Base-by-base conservation (phyloP, 2,113 vertebrate genomes). In the Macquaria australasica region DNA sequence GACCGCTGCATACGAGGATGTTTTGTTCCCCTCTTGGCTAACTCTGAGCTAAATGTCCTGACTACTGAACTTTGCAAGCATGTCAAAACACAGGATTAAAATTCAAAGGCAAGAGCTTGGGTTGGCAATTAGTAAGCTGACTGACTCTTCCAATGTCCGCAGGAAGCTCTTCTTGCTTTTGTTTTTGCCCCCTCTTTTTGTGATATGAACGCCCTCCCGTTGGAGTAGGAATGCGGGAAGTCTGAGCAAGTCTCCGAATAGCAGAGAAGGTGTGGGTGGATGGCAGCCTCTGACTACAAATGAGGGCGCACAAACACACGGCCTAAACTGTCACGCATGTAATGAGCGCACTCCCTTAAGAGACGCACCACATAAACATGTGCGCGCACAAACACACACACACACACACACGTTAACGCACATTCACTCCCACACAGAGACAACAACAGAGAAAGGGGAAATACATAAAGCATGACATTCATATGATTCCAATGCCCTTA, bases 281-380 rank as follows among this genome's bases (percentile, higher is more conserved):
- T n/a, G 82, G 70, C 90, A 78, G 71, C 73, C 62, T 83, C 86
- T 68, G 94, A 95, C 90, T 94, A 91, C 91, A 94, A 94, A 96
- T 94, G 89, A 93, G 86, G 82, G 76, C 78, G 41, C 82, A 73
- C 68, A 79, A 86, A 77, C 28, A n/a, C 77, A 34, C 71, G 58
- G 62, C 39, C 74, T 83, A 76, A 91, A 91, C 82, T 34, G 67
- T 90, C 87, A 86, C 85, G 80, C 89, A 71, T 83, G 84, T 87
- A 88, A 91, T 84, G 86, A 90, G 81, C 55, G 37, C 43, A 12
- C 77, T 71, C 77, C 82, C 84, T 73, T 51, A 85, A 90, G 60
- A 87, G 73, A 60, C 68, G n/a, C 34, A 72, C 34, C 12, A 31
- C 78, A 63, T 34, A 37, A 43, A 55, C 34, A 37, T 2, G 28